A percentile compares a stretch with the other conserved stretches of the same genome.
Conservation (phyloP, 2,113 vertebrate species). For the Furnarius figulus region DNA sequence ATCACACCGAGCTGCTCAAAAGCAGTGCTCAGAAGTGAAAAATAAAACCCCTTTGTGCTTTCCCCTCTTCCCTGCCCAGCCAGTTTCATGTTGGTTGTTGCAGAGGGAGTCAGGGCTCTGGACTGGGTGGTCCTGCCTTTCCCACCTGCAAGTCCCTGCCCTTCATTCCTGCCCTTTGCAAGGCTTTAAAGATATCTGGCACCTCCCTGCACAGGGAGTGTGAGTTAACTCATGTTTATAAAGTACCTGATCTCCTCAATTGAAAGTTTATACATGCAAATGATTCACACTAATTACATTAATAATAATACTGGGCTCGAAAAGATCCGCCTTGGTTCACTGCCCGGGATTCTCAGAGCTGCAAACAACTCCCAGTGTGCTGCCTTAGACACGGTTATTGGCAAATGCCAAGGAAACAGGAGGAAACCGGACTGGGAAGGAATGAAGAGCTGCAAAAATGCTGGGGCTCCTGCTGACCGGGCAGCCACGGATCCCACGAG, state of each 20-base stretch:
- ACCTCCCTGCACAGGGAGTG: background rate
- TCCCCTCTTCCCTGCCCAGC: background rate
- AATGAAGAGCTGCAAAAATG: background rate
- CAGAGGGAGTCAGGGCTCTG: background rate
- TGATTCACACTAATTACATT: slow-evolving; percentile 47
- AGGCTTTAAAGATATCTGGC: background rate
- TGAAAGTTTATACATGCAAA: slow-evolving; percentile 53
- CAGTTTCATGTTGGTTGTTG: background rate
- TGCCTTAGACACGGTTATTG: background rate
- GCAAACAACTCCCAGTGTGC: slow-evolving; percentile 36
- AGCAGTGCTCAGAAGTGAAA: background rate
- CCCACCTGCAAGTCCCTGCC: background rate
- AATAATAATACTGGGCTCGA: slow-evolving; percentile 37
- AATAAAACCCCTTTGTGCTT: background rate
- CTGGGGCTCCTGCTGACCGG: background rate
- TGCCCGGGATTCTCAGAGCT: slow-evolving; percentile 8
- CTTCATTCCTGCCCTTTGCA: background rate
- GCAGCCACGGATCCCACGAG: rapidly evolving
- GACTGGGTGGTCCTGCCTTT: background rate
- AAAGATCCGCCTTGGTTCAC: slow-evolving; percentile 30
- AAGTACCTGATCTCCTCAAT: slow-evolving; percentile 32
- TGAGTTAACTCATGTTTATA: background rate
- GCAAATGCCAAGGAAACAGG: slow-evolving; percentile 3
- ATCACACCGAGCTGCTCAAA: background rate
- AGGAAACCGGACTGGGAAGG: background rate